Evolutionary conservation across 2,797 vertebrate species (phyloP), one percentile per base, ranked within the genome.

Genomic region (Myotis daubentonii): DNA sequence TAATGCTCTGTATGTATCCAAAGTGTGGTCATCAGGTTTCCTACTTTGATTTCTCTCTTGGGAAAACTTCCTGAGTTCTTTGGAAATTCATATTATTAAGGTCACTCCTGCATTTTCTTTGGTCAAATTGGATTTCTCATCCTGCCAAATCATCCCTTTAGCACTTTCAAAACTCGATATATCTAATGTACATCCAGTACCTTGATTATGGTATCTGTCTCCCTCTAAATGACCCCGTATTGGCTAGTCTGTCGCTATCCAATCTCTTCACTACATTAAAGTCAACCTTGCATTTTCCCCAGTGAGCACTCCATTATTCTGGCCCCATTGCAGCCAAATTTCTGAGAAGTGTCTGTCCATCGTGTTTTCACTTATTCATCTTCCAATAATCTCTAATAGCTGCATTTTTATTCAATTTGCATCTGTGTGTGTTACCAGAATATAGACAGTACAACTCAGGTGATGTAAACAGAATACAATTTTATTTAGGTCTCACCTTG

Each of bases 401-500:
- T 96, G 15, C 23, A 38, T 95, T 92, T 93, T 33, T 91, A 79
- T 33, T 19, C 23, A 88, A 25, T 94, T 25, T 74, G 9, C 70
- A 71, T 36, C 85, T 87, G 92, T 44, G 66, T 66, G 22, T 87
- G 2, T 70, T 81, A 47, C 49, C 23, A 36, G 16, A 81, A 88
- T 53, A 51, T 38, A 82, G n/a, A 90, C 85, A 33, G 6, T 30
- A 89, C 30, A 85, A 82, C 23, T 84, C 9, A 41, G 57, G 12
- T 15, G 0, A 87, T 93, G 19, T 94, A 51, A 85, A 55, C 11
- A 78, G 36, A 85, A 53, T 53, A 5, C 11, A 83, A 72, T 87
- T 86, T 93, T 95, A 41, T 85, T 78, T 87, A 81, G 30, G 36
- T 87, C 49, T 95, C 17, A 70, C 7, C 20, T 82, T 89, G 30